Evolutionary conservation across 1,140 invertebrate species (phyloP), one percentile per base, ranked within the genome.

Genomic region (Drosophila ironensis): DNA sequence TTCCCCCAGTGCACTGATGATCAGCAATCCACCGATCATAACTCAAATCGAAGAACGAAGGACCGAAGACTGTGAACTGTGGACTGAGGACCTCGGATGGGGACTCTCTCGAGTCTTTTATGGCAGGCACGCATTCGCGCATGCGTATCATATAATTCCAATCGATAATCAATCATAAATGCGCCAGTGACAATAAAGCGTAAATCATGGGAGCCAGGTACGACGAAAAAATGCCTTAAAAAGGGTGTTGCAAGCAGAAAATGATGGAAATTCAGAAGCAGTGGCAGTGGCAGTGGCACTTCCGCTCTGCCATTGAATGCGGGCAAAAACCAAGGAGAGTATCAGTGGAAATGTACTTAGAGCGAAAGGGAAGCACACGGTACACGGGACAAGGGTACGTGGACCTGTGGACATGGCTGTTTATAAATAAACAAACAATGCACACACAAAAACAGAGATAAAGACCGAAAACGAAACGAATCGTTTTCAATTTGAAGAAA

Each of bases 91-190:
- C 45, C n/a, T n/a, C n/a, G n/a, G n/a, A n/a, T n/a, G n/a, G n/a
- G n/a, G n/a, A n/a, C n/a, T n/a, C n/a, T n/a, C n/a, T 19, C 6
- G 16, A 50, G 33, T 37, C 44, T 45, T 46, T 75, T 78, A 82
- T 78, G 61, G 47, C 41, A 74, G 80, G 70, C 78, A 84, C 78
- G 78, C 78, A 84, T 84, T 86, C 80, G 78, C 80, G 80, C 80
- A 84, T 84, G 78, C 78, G 78, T 84, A 84, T 86, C 80, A 78
- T 70, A 86, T 60, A 84, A 78, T 71, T 86, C 76, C 75, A 81
- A 81, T 86, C 75, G 75, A 88, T 88, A 88, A 88, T 88, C 84
- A 88, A 88, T 88, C 84, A 88, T 88, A 88, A 88, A 84, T 88
- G 80, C 71, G 53, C 27, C 84, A 84, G 72, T 86, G 74, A 78